Evolutionary conservation across 2,113 vertebrate species (phyloP).

Genomic region (Thinocorus orbignyianus): DNA sequence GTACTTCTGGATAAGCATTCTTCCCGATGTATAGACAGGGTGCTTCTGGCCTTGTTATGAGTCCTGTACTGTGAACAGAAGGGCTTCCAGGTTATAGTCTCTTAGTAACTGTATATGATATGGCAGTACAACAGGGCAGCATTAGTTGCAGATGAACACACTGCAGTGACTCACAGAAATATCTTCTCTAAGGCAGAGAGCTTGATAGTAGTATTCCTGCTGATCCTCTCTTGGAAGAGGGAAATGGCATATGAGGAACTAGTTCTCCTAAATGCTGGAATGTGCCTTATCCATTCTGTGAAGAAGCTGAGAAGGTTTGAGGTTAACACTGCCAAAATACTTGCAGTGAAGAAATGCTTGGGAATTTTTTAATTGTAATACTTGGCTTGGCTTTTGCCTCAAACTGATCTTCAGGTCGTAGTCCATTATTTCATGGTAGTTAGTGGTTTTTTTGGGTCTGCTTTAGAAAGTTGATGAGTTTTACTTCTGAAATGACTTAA

Average conservation of each 20-base stretch:
- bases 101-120: not conserved
- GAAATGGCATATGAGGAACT: not conserved
- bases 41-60: not conserved
- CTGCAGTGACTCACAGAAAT: not conserved
- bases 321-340: not conserved
- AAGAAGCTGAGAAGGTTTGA: not conserved
- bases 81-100: not conserved
- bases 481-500: not conserved
- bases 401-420: not conserved
- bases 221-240: not conserved
- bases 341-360: not conserved
- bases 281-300: not conserved
- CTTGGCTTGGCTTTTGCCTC: not conserved
- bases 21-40: not conserved
- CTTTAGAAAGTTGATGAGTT: not conserved
- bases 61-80: not conserved
- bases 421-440: not conserved
- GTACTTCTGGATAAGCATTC: not conserved
- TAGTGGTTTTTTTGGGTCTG: not conserved
- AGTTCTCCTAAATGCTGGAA: not conserved
- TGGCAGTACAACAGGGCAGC: accelerated
- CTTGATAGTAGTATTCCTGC: not conserved
- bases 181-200: not conserved
- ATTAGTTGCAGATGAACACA: not conserved
- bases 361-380: not conserved